A percentile compares a stretch with the other conserved stretches of the same genome.
These are phyloP conservation scores for Channallabes apus DNA, from an alignment of 2,797 vertebrate genomes.

Conservation along the genomic window DNA sequence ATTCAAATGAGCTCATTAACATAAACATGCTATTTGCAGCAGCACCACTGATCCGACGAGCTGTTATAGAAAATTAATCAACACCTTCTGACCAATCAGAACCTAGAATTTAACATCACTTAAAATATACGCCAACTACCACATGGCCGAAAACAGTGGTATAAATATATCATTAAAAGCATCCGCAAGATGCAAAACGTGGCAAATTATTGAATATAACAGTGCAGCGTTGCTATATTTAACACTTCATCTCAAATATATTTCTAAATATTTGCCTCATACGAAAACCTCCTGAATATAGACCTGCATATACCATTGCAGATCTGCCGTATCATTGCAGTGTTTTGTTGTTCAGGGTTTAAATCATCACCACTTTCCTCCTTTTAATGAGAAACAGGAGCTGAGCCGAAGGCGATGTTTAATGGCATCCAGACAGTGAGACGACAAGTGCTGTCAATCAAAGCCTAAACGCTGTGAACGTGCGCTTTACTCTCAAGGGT, in stretches of 20 bases:
- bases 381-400: conserved; percentile 45
- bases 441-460: not conserved
- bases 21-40: not conserved
- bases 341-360: not conserved
- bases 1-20: not conserved
- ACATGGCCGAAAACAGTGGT: not conserved
- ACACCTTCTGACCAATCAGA: not conserved
- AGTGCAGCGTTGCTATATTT: not conserved
- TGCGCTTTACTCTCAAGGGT: not conserved
- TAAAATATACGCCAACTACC: not conserved
- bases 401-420: conserved; percentile 6
- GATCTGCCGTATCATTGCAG: not conserved
- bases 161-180: not conserved
- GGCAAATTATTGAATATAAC: not conserved
- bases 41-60: not conserved
- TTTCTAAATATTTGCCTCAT: not conserved
- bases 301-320: no score
- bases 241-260: not conserved
- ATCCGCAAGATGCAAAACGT: not conserved
- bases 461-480: not conserved
- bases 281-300: not conserved
- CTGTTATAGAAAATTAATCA: not conserved
- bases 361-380: not conserved
- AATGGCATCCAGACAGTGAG: conserved; percentile 1
- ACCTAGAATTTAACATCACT: not conserved